These are phyloP conservation scores for Tetheella fluctuosa DNA, from an alignment of 2,888 invertebrate species.

Conservation along the genomic window DNA sequence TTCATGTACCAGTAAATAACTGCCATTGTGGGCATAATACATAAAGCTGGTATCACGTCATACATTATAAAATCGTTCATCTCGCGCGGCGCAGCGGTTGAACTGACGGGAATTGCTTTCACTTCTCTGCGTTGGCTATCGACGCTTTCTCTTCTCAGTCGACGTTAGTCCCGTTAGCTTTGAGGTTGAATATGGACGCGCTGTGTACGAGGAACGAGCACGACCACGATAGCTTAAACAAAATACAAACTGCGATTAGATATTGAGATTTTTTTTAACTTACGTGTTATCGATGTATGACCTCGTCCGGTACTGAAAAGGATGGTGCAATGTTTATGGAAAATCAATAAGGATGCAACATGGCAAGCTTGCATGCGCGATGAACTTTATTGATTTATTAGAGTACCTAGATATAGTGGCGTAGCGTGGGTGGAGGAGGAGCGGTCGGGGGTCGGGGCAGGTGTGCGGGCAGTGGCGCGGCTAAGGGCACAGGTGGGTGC, in stretches of 20 bases:
- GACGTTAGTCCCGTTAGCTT: conserved; percentile 76
- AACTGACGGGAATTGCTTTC: conserved; percentile 71
- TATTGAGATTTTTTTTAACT: conserved; percentile 1
- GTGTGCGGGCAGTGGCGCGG: too few relatives aligned
- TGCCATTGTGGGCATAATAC: conserved; percentile 55
- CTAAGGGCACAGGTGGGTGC: too few relatives aligned
- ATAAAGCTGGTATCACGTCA: conserved; percentile 57
- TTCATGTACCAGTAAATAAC: conserved; percentile 76
- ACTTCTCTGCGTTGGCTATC: conserved; percentile 64
- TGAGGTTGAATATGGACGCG: conserved; percentile 38
- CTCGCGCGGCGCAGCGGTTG: conserved; percentile 60
- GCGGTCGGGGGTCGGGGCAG: too few relatives aligned
- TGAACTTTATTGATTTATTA: conserved; percentile 1
- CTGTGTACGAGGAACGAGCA: conserved; percentile 12
- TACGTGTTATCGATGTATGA: conserved; percentile 54
- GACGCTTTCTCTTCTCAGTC: conserved; percentile 73
- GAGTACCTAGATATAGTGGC: too few relatives aligned
- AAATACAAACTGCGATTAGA: conserved; percentile 13
- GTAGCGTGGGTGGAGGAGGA: too few relatives aligned
- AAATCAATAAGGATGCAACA: not conserved
- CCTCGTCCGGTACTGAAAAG: conserved; percentile 46
- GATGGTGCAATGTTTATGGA: conserved; percentile 42
- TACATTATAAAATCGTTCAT: conserved; percentile 64
- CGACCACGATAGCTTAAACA: conserved; percentile 13
- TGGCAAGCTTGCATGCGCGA: too few relatives aligned